These are phyloP conservation scores for Trichechus manatus DNA, from an alignment of 2,113 vertebrate species.

Conservation along the genomic window DNA sequence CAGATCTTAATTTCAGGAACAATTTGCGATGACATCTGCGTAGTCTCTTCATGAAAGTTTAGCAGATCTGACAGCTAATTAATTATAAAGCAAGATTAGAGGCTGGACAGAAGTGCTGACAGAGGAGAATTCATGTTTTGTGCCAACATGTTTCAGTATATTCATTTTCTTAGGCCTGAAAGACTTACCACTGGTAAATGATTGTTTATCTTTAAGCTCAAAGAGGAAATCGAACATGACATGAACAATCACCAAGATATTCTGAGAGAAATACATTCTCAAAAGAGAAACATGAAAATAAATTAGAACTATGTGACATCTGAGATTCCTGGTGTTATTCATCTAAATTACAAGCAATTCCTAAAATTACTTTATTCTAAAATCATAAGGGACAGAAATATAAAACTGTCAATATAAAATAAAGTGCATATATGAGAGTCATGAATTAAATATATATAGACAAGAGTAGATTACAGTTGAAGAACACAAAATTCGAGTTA, in stretches of 20 bases:
- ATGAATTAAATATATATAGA: background rate
- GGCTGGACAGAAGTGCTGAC: constrained; percentile 79
- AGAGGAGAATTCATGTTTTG: constrained; percentile 84
- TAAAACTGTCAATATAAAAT: background rate
- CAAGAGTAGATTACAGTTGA: background rate
- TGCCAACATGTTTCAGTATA: constrained; percentile 82
- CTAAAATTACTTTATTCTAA: constrained; percentile 1
- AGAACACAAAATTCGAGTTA: background rate
- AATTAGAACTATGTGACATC: constrained; percentile 70
- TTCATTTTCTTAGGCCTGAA: constrained; percentile 70
- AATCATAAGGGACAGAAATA: constrained; percentile 9
- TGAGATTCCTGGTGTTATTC: background rate
- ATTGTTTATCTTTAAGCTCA: constrained; percentile 82
- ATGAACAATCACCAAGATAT: constrained; percentile 85
- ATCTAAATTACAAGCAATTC: accelerated
- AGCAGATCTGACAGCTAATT: constrained; percentile 90
- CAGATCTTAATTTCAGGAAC: constrained; percentile 88
- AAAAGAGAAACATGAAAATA: constrained; percentile 72
- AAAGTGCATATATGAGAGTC: background rate
- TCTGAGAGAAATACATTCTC: constrained; percentile 79
- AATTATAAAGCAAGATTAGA: constrained; percentile 86
- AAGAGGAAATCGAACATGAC: constrained; percentile 89
- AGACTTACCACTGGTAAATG: constrained; percentile 83
- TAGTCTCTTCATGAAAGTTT: constrained; percentile 77
- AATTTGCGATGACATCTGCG: constrained; percentile 83